Conservation (phyloP, 2,888 invertebrate species). For the Chelonus formosanus region DNA sequence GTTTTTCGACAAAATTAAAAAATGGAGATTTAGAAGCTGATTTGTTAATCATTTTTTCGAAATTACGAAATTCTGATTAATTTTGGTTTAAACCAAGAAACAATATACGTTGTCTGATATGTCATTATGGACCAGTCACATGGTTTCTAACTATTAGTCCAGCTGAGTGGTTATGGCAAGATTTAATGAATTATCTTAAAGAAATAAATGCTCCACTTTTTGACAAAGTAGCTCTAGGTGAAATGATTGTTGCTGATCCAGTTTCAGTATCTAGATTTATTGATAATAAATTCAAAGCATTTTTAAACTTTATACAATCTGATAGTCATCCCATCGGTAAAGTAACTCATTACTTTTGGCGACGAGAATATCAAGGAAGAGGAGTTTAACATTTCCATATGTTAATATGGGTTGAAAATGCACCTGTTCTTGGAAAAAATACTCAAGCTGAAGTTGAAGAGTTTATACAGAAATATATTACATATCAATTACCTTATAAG, state of each 20-base stretch:
- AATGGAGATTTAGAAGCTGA: conserved; percentile 38
- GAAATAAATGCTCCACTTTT: too few species aligned
- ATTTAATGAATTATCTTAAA: conserved; percentile 47
- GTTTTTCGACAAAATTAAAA: conserved; percentile 34
- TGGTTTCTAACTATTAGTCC: conserved; percentile 46
- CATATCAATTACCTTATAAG: conserved; percentile 41
- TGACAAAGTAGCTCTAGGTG: conserved; percentile 46
- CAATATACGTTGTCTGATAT: conserved; percentile 41
- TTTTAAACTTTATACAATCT: conserved; percentile 48
- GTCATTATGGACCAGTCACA: conserved; percentile 46
- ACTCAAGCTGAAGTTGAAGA: conserved; percentile 41
- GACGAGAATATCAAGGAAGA: conserved; percentile 46
- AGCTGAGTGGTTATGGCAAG: conserved; percentile 46
- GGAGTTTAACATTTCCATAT: conserved; percentile 47
- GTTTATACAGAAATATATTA: conserved; percentile 45
- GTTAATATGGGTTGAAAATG: conserved; percentile 46
- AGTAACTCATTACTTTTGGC: conserved; percentile 43
- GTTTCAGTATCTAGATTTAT: conserved; percentile 50
- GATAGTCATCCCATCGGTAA: conserved; percentile 44
- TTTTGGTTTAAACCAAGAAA: conserved; percentile 41
- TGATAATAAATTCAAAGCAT: conserved; percentile 50
- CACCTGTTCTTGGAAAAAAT: conserved; percentile 43
- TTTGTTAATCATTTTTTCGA: conserved; percentile 38
- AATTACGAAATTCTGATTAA: conserved; percentile 32
- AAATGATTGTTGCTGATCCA: conserved; percentile 51